These are phyloP conservation scores for Sinohyriopsis cumingii DNA, from an alignment of 2,888 invertebrate genomes.

Conservation along the genomic window DNA sequence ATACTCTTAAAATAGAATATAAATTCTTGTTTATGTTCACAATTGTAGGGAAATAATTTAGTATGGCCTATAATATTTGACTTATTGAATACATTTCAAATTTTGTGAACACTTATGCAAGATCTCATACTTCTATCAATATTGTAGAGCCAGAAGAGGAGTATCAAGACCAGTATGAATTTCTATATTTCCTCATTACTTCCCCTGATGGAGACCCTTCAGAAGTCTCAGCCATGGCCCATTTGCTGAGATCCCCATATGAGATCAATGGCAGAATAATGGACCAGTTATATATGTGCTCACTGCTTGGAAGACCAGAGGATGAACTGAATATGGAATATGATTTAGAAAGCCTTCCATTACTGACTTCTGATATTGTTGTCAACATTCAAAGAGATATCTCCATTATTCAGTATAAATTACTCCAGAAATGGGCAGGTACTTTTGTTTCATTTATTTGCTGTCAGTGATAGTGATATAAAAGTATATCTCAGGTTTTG, in stretches of 20 bases:
- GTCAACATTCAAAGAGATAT: slow-evolving; percentile 21
- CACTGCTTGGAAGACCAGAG: too few relatives aligned
- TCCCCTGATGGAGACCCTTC: slow-evolving; percentile 28
- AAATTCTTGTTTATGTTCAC: too few relatives aligned
- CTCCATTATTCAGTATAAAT: slow-evolving; percentile 19
- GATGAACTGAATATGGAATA: too few relatives aligned
- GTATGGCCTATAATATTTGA: too few relatives aligned
- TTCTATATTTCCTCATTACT: slow-evolving; percentile 43
- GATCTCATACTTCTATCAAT: background rate
- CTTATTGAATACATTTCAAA: too few relatives aligned
- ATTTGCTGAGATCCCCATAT: slow-evolving; percentile 40
- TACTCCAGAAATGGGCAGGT: slow-evolving; percentile 27
- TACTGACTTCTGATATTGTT: slow-evolving; percentile 21
- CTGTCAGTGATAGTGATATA: too few relatives aligned
- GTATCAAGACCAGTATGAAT: slow-evolving; percentile 37
- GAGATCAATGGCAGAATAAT: slow-evolving; percentile 33
- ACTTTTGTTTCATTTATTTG: background rate
- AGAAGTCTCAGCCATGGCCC: slow-evolving; percentile 21
- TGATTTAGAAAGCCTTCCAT: slow-evolving; percentile 17
- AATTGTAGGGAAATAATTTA: too few relatives aligned
- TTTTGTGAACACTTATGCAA: too few relatives aligned
- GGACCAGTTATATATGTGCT: slow-evolving; percentile 20
- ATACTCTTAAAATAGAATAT: too few relatives aligned
- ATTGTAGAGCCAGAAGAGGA: slow-evolving; percentile 51
- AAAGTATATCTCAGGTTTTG: too few relatives aligned